phyloP scores from a whole-genome alignment of 2,113 vertebrate species.

The Hippocampus zosterae region DNA sequence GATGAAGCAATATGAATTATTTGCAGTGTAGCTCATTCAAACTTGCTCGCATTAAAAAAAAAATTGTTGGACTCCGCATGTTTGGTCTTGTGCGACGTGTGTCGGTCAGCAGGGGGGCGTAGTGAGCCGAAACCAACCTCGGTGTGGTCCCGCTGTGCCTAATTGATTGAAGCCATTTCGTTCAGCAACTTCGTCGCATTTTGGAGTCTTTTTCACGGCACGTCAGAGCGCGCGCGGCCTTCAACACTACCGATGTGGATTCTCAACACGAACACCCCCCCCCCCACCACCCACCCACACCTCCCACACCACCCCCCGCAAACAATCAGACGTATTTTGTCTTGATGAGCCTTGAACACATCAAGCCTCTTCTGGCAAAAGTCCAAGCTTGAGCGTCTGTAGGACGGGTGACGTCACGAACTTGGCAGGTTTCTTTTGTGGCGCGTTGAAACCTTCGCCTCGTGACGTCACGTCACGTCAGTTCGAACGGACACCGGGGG shows the following conservation, averaged over 20 bases:
- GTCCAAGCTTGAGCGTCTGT: background rate
- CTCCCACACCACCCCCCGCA: slow-evolving; percentile 8
- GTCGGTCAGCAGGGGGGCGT: no score
- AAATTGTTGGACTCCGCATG: no score
- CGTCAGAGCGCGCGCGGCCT: slow-evolving; percentile 38
- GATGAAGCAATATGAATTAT: no score
- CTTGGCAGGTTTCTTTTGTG: background rate
- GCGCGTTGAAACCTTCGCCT: background rate
- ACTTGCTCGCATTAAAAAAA: no score
- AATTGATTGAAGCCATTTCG: slow-evolving; percentile 73
- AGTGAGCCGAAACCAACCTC: slow-evolving; percentile 68
- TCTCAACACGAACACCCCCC: slow-evolving; percentile 40
- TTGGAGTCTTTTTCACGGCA: slow-evolving; percentile 29
- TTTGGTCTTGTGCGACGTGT: no score
- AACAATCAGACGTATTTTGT: background rate
- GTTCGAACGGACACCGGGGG: background rate
- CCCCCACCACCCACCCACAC: slow-evolving; percentile 4
- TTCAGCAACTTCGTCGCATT: background rate
- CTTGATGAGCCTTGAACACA: background rate
- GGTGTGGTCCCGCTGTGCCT: slow-evolving; percentile 74
- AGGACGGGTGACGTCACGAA: no score
- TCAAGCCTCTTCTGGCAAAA: background rate
- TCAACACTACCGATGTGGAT: slow-evolving; percentile 69
- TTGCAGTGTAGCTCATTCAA: no score
- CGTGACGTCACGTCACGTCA: background rate